A percentile compares a stretch with the other conserved stretches of the same genome.
phyloP scores from a whole-genome alignment of 2,888 invertebrate genomes.

The Dioctria linearis region DNA sequence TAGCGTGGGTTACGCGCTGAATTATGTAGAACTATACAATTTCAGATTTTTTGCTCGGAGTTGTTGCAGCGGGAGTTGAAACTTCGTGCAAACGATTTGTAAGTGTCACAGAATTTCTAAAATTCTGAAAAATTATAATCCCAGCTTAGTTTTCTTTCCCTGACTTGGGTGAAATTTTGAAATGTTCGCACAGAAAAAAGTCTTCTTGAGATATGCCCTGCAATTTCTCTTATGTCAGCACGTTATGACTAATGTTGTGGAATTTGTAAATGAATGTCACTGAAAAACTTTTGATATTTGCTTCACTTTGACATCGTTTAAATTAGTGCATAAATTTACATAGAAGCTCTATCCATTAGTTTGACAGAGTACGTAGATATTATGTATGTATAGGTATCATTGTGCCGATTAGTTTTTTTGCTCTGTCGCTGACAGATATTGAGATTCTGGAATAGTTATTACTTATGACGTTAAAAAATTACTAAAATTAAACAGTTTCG shows the following conservation, averaged over 20 bases:
- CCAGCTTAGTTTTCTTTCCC: conserved; percentile 32
- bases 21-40: neutral
- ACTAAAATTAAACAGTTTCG: too few species aligned
- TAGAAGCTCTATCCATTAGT: too few species aligned
- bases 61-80: neutral
- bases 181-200: conserved; percentile 24
- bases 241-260: conserved; percentile 38
- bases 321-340: conserved; percentile 32
- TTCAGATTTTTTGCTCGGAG: neutral
- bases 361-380: too few species aligned
- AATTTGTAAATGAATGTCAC: conserved; percentile 36
- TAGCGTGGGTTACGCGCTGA: neutral
- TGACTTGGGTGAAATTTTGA: conserved; percentile 9
- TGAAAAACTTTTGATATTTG: conserved; percentile 21
- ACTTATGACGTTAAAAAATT: too few species aligned
- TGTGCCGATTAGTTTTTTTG: too few species aligned
- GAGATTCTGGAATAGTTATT: too few species aligned
- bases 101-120: conserved; percentile 31
- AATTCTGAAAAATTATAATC: conserved; percentile 51
- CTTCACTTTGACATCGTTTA: conserved; percentile 24
- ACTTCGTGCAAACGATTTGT: conserved; percentile 33
- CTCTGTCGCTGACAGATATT: too few species aligned
- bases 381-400: too few species aligned
- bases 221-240: conserved; percentile 42
- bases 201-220: conserved; percentile 37